Evolutionary conservation across 2,113 vertebrate species (phyloP), one percentile per base, ranked within the genome.

Genomic region (Oreotrochilus melanogaster): DNA sequence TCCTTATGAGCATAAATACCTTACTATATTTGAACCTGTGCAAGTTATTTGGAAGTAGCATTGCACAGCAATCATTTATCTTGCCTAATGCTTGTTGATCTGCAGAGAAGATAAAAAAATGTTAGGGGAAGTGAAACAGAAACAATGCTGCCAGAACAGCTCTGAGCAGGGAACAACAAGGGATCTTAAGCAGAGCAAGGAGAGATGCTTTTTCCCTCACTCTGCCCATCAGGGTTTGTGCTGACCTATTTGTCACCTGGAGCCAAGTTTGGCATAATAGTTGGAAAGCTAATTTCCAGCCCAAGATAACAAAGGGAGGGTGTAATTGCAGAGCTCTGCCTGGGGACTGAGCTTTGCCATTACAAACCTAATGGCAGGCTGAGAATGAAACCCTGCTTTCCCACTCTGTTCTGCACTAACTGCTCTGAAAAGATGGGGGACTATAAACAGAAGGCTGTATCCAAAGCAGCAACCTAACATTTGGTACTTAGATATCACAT

Each of bases 391-490:
- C 92, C 54, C 72, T 93, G 43, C 51, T 96, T 94, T 96, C 86
- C 88, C 42, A 50, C 84, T 92, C 51, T 92, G 43, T 94, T 97
- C 91, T 94, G 93, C 91, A 72, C 87, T 95, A 95, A 90, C 74
- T 90, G 78, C 96, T 95, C 88, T 95, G 92, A 94, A 95, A 92
- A 93, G 81, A 80, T 67, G 37, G 30, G 14, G 10, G 10, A 89
- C 94, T 96, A 95, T 96, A 95, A 96, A 96, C 78, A 94, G 94
- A 96, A 86, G 75, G 6, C 89, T 78, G 94, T 96, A 94, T 95
- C 92, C 87, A 83, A 92, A 96, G 93, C 89, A 96, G 75, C 85
- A 91, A 39, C 91, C 80, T 72, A 96, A 94, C 87, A 96, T 95
- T 83, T 96, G 89, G 81, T 91, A 35, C 87, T 94, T 95, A 83